A percentile compares a stretch with the other conserved stretches of the same genome.
These are phyloP conservation scores for Microcebus griseorufus DNA, from an alignment of 2,113 vertebrate species.

Conservation along the genomic window DNA sequence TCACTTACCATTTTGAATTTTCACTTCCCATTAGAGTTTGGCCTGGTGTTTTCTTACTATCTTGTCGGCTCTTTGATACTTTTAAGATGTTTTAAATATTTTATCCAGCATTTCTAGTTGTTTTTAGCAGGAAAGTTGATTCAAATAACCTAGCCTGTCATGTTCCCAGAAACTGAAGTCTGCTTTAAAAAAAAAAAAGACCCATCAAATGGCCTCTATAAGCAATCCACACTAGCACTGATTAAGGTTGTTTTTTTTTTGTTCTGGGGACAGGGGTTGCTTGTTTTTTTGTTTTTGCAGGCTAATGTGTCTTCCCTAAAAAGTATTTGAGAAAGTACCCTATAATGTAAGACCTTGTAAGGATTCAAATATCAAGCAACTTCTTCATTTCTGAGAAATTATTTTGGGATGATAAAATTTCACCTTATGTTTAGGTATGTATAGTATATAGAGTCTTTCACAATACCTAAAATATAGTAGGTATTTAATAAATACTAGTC, in stretches of 20 bases:
- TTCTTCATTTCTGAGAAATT: conserved; percentile 35
- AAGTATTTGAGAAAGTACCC: background rate
- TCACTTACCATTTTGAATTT: conserved; percentile 38
- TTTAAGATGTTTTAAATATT: conserved; percentile 67
- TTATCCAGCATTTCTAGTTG: conserved; percentile 56
- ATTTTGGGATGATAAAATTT: conserved; percentile 43
- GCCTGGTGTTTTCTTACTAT: background rate
- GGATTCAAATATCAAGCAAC: conserved; percentile 16
- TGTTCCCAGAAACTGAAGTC: conserved; percentile 7
- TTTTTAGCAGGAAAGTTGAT: conserved; percentile 62
- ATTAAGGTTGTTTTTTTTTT: background rate
- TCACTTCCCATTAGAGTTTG: conserved; percentile 59
- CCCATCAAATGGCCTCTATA: background rate
- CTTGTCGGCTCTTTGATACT: conserved; percentile 54
- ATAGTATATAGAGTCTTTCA: background rate
- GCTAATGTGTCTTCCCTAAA: background rate
- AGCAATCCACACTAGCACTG: background rate
- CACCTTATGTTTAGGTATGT: conserved; percentile 7
- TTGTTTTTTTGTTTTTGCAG: background rate
- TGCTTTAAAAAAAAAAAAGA: background rate
- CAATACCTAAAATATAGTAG: background rate
- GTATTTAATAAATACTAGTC: conserved; percentile 36
- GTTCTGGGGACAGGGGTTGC: background rate
- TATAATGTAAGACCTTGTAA: conserved; percentile 12
- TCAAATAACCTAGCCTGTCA: conserved; percentile 40